Evolutionary conservation across 2,888 invertebrate genomes (phyloP), one percentile per base, ranked within the genome.

Genomic region (Scaptomyza tumidula): DNA sequence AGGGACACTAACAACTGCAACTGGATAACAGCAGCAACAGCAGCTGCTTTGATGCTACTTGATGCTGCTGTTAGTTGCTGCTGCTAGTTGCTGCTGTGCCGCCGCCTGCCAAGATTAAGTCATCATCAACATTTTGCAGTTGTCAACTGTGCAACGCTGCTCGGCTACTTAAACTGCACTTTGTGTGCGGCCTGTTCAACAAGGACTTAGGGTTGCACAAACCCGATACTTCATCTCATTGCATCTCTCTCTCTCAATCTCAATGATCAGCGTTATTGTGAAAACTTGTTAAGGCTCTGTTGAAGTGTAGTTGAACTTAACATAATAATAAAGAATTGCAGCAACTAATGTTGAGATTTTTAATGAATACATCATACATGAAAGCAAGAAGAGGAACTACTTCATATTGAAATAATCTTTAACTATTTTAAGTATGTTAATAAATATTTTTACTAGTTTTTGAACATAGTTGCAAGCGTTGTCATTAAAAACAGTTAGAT

Each of bases 81-180:
- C 41, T 44, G 49, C n/a, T 24, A 24, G 24, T 24, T 31, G 64
- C 16, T 52, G 63, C 53, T 66, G 68, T 61, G 60, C 59, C 50
- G 75, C 71, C 54, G 71, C 58, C 73, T 72, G 88, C 72, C 84
- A 76, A 86, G 86, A 86, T 86, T 86, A 86, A 86, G 86, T 89
- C 86, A 86, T 86, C 86, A 86, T 83, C 88, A 88, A 86, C 89
- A 88, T 89, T 89, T 89, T 88, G 88, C 89, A 86, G 88, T 89
- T 89, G 89, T 86, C 86, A 86, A 89, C 86, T 71, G 82, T 70
- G 82, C 71, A 39, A 39, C 14, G 39, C 39, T 14, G 80, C 50
- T 54, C 75, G 67, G 75, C 87, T 88, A 86, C 89, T 83, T 80
- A 82, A 86, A 76, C 80, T 67, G 70, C 80, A 86, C 81, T 86